Evolutionary conservation across 1,140 invertebrate species (phyloP).

Genomic region (Sitophilus oryzae): DNA sequence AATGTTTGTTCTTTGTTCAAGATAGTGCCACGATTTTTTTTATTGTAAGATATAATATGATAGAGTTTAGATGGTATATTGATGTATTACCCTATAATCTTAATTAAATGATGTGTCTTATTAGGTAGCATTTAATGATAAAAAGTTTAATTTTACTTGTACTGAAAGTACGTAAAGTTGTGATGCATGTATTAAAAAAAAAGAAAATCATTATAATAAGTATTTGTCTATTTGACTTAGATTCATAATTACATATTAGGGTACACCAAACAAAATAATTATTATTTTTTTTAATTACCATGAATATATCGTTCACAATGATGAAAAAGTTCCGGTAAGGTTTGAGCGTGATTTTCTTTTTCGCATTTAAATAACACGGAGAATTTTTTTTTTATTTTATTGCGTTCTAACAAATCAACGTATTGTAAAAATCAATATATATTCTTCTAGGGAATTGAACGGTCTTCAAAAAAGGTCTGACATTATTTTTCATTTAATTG

Average conservation of each 20-base stretch:
- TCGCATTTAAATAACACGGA: too few relatives aligned
- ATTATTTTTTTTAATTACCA: too few relatives aligned
- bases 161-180: constrained; percentile 34
- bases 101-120: constrained; percentile 39
- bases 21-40: constrained; percentile 21
- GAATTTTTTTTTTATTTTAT: too few relatives aligned
- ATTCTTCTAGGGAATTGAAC: too few relatives aligned
- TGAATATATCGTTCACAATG: too few relatives aligned
- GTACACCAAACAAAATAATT: constrained; percentile 8
- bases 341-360: too few relatives aligned
- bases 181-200: constrained; percentile 40
- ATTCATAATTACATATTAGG: constrained; percentile 22
- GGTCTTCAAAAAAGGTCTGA: too few relatives aligned
- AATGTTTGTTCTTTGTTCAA: constrained; percentile 31
- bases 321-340: too few relatives aligned
- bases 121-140: constrained; percentile 36
- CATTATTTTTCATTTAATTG: too few relatives aligned
- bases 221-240: constrained; percentile 31
- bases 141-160: constrained; percentile 28
- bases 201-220: constrained; percentile 31
- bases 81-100: constrained; percentile 34
- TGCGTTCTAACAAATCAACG: too few relatives aligned
- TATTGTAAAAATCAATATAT: too few relatives aligned
- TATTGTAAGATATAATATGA: constrained; percentile 33
- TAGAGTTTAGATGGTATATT: constrained; percentile 35